These are phyloP conservation scores for Athripsodes cinereus DNA, from an alignment of 2,888 invertebrate species.

Conservation along the genomic window DNA sequence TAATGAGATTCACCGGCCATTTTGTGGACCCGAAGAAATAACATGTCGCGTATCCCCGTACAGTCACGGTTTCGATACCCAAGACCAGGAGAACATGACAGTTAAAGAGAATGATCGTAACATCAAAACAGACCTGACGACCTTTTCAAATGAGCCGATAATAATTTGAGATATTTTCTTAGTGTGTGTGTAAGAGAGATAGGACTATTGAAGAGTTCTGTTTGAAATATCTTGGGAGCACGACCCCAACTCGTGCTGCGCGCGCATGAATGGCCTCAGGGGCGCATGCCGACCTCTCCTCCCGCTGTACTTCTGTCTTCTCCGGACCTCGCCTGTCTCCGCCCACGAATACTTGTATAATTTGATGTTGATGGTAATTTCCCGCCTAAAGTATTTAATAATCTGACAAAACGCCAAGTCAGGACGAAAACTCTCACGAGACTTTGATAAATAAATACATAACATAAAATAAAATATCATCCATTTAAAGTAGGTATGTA, in stretches of 20 bases:
- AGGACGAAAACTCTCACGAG: too few species aligned
- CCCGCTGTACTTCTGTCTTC: neutral
- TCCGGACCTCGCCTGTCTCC: neutral
- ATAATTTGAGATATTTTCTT: neutral
- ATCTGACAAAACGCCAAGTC: too few species aligned
- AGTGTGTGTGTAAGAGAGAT: neutral
- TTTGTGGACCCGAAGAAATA: neutral
- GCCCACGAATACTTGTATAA: constrained; percentile 1
- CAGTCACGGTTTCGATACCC: constrained; percentile 3
- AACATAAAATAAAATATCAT: too few species aligned
- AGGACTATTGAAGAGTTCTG: neutral
- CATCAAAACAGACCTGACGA: too few species aligned
- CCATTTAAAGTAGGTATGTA: too few species aligned
- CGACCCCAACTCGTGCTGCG: constrained; percentile 20
- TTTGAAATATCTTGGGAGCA: constrained; percentile 10
- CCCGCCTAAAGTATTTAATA: neutral
- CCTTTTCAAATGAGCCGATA: too few species aligned
- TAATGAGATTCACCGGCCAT: too few species aligned
- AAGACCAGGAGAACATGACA: constrained; percentile 6
- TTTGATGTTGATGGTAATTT: neutral
- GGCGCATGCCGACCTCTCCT: constrained; percentile 20
- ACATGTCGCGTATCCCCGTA: constrained; percentile 5
- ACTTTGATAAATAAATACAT: too few species aligned
- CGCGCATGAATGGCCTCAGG: constrained; percentile 16
- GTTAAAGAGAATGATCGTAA: neutral